phyloP scores from a whole-genome alignment of 2,888 invertebrate species.

The Tenthredo mesomela region DNA sequence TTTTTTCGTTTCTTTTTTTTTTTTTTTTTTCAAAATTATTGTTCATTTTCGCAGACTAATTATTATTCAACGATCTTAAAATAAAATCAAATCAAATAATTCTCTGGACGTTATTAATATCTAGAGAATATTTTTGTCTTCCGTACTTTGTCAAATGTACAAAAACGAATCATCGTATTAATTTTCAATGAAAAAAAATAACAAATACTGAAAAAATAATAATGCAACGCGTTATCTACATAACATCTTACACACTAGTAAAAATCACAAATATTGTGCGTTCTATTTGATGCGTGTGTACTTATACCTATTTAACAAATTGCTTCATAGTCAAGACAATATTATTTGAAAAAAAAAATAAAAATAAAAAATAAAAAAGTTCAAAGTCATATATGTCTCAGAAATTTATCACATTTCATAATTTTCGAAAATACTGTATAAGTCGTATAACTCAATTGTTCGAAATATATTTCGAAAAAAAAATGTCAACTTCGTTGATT shows the following conservation, averaged over 20 bases:
- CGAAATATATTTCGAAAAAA: neutral
- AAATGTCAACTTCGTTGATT: neutral
- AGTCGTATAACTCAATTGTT: neutral
- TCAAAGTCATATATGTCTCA: neutral
- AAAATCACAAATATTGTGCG: constrained; percentile 19
- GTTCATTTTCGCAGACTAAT: neutral
- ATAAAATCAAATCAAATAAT: neutral
- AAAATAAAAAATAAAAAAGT: neutral
- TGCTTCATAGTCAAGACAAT: constrained; percentile 10
- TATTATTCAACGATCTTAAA: neutral
- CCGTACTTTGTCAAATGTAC: constrained; percentile 12
- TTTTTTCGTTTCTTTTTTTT: neutral
- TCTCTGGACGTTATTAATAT: neutral
- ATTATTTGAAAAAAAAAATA: neutral
- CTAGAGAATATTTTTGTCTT: neutral
- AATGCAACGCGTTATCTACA: constrained; percentile 22
- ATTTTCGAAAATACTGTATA: neutral
- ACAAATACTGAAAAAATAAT: neutral
- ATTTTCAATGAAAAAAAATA: neutral
- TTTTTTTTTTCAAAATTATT: neutral
- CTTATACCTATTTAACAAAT: neutral
- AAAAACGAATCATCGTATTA: neutral
- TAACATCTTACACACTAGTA: constrained; percentile 11
- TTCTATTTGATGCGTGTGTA: neutral
- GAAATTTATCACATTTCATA: neutral